Evolutionary conservation across 2,113 vertebrate species (phyloP).

Genomic region (Stictonetta naevosa): DNA sequence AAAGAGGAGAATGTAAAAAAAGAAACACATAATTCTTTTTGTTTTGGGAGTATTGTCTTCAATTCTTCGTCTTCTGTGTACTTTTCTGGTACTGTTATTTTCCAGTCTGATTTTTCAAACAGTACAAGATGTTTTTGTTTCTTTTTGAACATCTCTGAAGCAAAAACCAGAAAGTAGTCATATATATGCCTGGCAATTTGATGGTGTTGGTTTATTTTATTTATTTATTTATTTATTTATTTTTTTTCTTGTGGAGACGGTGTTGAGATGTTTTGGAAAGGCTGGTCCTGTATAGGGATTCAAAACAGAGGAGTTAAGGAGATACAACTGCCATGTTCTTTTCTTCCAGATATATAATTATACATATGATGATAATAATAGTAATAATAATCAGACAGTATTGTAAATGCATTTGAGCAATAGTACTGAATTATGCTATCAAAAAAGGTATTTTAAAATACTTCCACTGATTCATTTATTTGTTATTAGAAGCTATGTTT

Average conservation of each 20-base stretch:
- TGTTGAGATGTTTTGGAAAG: slow-evolving; percentile 15
- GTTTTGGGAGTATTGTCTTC: slow-evolving; percentile 4
- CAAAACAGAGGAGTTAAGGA: not conserved
- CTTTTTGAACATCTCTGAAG: slow-evolving; percentile 28
- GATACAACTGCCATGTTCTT: not conserved
- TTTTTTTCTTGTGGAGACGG: slow-evolving; percentile 2
- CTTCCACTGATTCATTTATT: not conserved
- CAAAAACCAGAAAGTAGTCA: slow-evolving; percentile 19
- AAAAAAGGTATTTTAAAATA: not conserved
- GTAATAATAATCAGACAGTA: not conserved
- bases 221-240: not conserved
- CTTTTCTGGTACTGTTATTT: slow-evolving; percentile 44
- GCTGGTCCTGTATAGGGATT: not conserved
- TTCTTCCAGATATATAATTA: not conserved
- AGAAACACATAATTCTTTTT: slow-evolving; percentile 41
- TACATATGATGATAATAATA: not conserved
- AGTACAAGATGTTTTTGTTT: not conserved
- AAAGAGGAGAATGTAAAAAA: not conserved
- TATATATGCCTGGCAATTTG: slow-evolving; percentile 33
- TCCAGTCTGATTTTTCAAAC: slow-evolving; percentile 58
- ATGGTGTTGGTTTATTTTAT: slow-evolving; percentile 16
- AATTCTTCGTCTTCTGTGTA: slow-evolving; percentile 24
- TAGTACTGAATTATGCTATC: not conserved
- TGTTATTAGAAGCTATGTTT: not conserved
- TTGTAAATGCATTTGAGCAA: not conserved